Conservation (phyloP, 2,797 vertebrate species). For the Sphaeramia orbicularis region DNA sequence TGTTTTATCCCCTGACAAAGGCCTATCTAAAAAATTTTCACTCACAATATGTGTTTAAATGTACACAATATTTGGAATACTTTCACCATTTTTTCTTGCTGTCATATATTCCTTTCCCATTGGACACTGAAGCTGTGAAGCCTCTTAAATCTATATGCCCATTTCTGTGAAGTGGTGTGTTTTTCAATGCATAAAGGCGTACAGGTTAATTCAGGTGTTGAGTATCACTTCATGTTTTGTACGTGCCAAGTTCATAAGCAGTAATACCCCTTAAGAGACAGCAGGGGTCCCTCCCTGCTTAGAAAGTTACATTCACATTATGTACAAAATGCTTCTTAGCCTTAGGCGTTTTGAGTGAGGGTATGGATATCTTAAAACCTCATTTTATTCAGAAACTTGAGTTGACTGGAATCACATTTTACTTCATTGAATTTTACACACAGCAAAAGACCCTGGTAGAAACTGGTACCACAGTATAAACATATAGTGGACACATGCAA, state of each 20-base stretch:
- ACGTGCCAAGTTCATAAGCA: neutral
- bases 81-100: too few relatives aligned
- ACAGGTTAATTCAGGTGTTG: too few relatives aligned
- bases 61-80: too few relatives aligned
- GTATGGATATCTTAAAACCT: conserved; percentile 6
- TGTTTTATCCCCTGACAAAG: too few relatives aligned
- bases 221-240: neutral
- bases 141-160: too few relatives aligned
- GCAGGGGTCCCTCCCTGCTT: conserved; percentile 71
- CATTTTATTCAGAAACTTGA: neutral
- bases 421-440: neutral
- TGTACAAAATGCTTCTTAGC: neutral
- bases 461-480: neutral
- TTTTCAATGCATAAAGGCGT: too few relatives aligned
- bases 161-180: too few relatives aligned
- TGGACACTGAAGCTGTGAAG: too few relatives aligned
- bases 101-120: too few relatives aligned
- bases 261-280: conserved; percentile 56
- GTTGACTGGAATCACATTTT: neutral
- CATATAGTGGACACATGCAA: neutral
- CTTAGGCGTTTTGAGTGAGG: neutral
- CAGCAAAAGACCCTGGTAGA: too few relatives aligned
- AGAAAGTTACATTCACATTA: conserved; percentile 17
- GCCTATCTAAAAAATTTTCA: too few relatives aligned
- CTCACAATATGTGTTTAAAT: too few relatives aligned